Percentiles rank a stretch among this genome's conserved stretches.
Conservation (phyloP, 2,113 vertebrate genomes). For the Globicephala melas region DNA sequence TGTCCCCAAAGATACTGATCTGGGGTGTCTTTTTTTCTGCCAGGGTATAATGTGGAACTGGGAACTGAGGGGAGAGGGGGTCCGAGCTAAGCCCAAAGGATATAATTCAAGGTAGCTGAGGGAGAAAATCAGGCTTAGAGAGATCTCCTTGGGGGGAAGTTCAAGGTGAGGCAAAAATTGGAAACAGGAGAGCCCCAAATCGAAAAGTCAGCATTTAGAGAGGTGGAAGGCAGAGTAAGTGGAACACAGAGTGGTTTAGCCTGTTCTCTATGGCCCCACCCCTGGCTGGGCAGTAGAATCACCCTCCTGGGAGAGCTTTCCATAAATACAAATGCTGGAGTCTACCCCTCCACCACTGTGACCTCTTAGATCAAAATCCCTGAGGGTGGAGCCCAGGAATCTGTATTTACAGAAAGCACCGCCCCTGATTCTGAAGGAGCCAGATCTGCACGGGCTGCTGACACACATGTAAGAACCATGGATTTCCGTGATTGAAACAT, state of each 20-base stretch:
- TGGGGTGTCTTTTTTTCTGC: background rate
- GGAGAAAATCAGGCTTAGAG: background rate
- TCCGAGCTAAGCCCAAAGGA: background rate
- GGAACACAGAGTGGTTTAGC: background rate
- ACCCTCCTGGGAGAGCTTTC: background rate
- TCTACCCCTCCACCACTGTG: background rate
- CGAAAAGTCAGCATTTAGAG: background rate
- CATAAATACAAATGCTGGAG: background rate
- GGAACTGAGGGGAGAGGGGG: no score
- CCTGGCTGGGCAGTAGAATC: background rate
- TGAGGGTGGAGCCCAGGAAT: background rate
- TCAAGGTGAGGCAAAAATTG: constrained; percentile 34
- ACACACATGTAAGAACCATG: background rate
- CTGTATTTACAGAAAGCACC: background rate
- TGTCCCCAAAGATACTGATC: background rate
- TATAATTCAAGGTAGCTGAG: background rate
- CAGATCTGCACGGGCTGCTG: background rate
- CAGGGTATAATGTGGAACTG: background rate
- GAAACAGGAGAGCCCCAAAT: background rate
- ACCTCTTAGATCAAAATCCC: background rate
- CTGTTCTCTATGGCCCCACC: background rate
- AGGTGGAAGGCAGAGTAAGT: background rate
- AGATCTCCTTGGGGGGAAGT: background rate
- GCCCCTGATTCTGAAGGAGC: background rate
- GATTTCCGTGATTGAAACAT: background rate